Evolutionary conservation across 1,140 invertebrate genomes (phyloP).

Genomic region (Ephestia elutella): DNA sequence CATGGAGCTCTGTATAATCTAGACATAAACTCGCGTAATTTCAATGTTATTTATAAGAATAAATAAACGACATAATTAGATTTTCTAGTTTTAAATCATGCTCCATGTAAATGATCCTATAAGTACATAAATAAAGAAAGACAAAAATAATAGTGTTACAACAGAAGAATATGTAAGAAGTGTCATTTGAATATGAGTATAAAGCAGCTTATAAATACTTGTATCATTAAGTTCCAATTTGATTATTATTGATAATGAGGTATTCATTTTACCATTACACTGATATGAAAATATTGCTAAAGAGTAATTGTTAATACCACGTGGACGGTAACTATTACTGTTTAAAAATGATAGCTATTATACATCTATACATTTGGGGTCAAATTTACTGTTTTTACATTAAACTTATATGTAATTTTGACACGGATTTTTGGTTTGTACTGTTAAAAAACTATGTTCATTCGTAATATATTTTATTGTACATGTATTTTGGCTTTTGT

Average conservation of each 20-base stretch:
- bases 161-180: background rate
- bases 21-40: too few species aligned
- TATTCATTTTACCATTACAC: background rate
- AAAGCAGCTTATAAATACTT: background rate
- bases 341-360: background rate
- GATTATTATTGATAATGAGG: background rate
- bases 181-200: background rate
- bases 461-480: background rate
- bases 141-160: too few species aligned
- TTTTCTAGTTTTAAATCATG: too few species aligned
- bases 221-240: background rate
- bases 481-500: background rate
- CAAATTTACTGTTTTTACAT: background rate
- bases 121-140: too few species aligned
- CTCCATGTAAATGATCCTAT: too few species aligned
- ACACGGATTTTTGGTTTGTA: slow-evolving; percentile 1
- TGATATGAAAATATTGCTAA: slow-evolving; percentile 2
- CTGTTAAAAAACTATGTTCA: background rate
- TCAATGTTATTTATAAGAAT: too few species aligned
- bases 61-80: too few species aligned
- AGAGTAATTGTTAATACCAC: background rate
- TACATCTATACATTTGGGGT: background rate
- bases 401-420: background rate
- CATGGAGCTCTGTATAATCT: too few species aligned
- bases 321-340: slow-evolving; percentile 7